Conservation (phyloP, 2,797 vertebrate species). For the Premnoplex brunnescens region DNA sequence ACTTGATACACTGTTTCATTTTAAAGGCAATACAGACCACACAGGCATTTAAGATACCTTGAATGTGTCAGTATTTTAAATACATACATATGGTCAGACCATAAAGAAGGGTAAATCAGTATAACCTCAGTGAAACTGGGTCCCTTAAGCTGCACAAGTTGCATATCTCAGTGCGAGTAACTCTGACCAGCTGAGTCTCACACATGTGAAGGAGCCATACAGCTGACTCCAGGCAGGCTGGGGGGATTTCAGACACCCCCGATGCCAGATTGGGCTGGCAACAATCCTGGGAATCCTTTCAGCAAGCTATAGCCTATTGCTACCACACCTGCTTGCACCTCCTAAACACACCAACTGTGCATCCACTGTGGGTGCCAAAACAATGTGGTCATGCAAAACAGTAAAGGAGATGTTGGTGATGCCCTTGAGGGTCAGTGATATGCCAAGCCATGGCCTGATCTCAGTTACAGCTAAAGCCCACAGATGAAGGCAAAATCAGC, state of each 20-base stretch:
- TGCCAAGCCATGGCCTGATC: not conserved
- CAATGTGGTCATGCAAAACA: too few relatives aligned
- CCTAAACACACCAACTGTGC: not conserved
- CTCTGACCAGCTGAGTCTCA: not conserved
- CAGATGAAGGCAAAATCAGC: not conserved
- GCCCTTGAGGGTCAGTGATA: not conserved
- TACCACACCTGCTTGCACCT: not conserved
- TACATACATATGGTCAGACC: not conserved
- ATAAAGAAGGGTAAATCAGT: not conserved
- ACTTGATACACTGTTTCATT: not conserved
- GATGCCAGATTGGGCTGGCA: not conserved
- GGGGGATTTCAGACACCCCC: not conserved
- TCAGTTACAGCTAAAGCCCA: not conserved
- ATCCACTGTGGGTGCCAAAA: not conserved
- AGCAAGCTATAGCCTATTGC: not conserved
- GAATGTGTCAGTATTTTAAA: not conserved
- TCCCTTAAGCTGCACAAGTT: not conserved
- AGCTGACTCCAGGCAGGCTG: not conserved
- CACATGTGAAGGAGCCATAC: not conserved
- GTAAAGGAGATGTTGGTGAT: not conserved
- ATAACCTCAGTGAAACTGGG: not conserved
- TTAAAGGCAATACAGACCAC: not conserved
- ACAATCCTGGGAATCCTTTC: not conserved
- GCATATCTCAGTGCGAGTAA: rapidly evolving
- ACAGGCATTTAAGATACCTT: not conserved